Percentiles rank a stretch among this genome's conserved stretches.
These are phyloP conservation scores for Dione vanillae DNA, from an alignment of 2,888 invertebrate species.

Conservation along the genomic window DNA sequence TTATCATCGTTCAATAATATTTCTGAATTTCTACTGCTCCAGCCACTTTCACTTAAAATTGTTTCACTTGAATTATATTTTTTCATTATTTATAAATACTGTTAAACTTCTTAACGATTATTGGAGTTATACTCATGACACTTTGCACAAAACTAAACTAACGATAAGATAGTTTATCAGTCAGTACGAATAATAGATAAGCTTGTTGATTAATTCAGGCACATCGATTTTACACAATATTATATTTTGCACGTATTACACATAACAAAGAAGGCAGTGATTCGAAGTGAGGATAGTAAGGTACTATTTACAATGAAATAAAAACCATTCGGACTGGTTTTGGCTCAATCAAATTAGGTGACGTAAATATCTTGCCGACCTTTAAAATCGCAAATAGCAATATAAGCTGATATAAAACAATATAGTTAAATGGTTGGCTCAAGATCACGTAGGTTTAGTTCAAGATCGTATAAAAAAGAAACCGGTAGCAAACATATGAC, in stretches of 20 bases:
- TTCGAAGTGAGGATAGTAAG: slow-evolving; percentile 62
- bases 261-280: slow-evolving; percentile 43
- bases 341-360: slow-evolving; percentile 66
- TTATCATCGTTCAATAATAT: slow-evolving; percentile 62
- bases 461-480: background rate
- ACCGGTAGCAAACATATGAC: no score
- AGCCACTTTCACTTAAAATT: slow-evolving; percentile 40
- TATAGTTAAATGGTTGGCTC: background rate
- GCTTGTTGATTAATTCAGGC: slow-evolving; percentile 33
- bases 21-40: slow-evolving; percentile 48
- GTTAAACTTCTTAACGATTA: slow-evolving; percentile 29
- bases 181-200: slow-evolving; percentile 58
- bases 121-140: slow-evolving; percentile 39
- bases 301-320: slow-evolving; percentile 71
- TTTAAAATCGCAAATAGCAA: slow-evolving; percentile 47
- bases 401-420: slow-evolving; percentile 32
- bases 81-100: slow-evolving; percentile 47
- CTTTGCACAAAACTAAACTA: slow-evolving; percentile 56
- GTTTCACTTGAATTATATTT: slow-evolving; percentile 44
- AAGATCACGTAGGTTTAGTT: background rate
- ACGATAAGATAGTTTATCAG: slow-evolving; percentile 60
- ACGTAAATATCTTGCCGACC: slow-evolving; percentile 66
- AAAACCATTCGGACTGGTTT: slow-evolving; percentile 77
- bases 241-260: slow-evolving; percentile 33
- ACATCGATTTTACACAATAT: slow-evolving; percentile 51